Conservation (phyloP, 2,888 invertebrate genomes). For the Noctua fimbriata region DNA sequence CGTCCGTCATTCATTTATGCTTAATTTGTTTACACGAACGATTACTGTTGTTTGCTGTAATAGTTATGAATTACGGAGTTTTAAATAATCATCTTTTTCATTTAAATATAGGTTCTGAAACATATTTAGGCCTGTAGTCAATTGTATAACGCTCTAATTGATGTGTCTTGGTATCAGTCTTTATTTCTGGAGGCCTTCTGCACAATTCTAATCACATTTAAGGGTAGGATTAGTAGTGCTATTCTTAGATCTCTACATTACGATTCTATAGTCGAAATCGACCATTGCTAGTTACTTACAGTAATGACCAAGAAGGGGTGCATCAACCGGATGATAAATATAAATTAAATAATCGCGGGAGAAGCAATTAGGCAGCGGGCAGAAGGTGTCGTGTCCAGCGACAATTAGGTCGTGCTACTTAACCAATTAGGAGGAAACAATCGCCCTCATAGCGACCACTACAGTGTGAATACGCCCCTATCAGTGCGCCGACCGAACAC, state of each 20-base stretch:
- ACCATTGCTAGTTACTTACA: background rate
- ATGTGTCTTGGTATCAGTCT: background rate
- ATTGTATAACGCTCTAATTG: constrained; percentile 15
- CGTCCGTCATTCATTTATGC: constrained; percentile 79
- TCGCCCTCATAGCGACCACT: constrained; percentile 84
- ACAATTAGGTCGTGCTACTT: constrained; percentile 88
- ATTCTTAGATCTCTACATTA: background rate
- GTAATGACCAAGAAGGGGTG: constrained; percentile 27
- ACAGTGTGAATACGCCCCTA: constrained; percentile 89
- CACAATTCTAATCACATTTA: background rate
- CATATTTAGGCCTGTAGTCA: background rate
- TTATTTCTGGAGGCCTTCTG: background rate
- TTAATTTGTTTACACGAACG: constrained; percentile 76
- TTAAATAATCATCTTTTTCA: constrained; percentile 34
- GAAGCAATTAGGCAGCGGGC: constrained; percentile 62
- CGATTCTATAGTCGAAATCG: background rate
- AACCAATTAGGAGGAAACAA: constrained; percentile 89
- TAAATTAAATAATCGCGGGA: constrained; percentile 63
- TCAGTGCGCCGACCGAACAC: constrained; percentile 84
- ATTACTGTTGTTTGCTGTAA: constrained; percentile 67
- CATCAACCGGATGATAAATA: constrained; percentile 47
- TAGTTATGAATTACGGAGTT: constrained; percentile 50
- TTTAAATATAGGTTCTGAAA: constrained; percentile 16
- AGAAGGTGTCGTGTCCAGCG: constrained; percentile 82
- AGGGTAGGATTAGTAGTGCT: background rate